phyloP scores from a whole-genome alignment of 2,797 vertebrate genomes.

The Mareca penelope region DNA sequence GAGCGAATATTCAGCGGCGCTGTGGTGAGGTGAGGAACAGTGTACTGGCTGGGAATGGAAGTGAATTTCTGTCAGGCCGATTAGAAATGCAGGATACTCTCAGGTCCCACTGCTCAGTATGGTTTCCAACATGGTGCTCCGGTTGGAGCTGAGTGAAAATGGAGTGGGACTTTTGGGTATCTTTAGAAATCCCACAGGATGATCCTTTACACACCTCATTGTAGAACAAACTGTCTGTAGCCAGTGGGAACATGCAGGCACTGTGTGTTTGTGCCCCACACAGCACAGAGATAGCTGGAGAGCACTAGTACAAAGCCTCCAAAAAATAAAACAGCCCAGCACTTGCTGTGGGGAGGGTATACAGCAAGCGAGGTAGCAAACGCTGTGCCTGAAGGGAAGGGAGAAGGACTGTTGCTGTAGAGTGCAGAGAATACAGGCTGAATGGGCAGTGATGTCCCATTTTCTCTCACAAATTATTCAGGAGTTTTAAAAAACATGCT shows the following conservation, averaged over 20 bases:
- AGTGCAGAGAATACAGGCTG: neutral
- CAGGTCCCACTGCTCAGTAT: neutral
- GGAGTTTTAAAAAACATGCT: neutral
- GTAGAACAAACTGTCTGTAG: neutral
- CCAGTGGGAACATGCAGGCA: too few species aligned
- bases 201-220: neutral
- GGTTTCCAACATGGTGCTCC: neutral
- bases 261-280: neutral
- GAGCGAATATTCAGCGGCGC: constrained; percentile 97
- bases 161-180: neutral
- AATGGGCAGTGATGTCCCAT: neutral
- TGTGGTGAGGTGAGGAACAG: constrained; percentile 90
- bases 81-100: neutral
- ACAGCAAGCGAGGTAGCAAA: neutral
- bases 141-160: neutral
- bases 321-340: neutral
- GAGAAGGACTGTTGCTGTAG: neutral
- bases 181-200: neutral
- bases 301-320: neutral
- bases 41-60: neutral
- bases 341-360: neutral
- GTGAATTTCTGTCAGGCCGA: neutral
- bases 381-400: neutral
- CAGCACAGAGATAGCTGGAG: neutral
- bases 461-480: neutral